phyloP scores from a whole-genome alignment of 2,888 invertebrate species.

The Nemotelus nigrinus region DNA sequence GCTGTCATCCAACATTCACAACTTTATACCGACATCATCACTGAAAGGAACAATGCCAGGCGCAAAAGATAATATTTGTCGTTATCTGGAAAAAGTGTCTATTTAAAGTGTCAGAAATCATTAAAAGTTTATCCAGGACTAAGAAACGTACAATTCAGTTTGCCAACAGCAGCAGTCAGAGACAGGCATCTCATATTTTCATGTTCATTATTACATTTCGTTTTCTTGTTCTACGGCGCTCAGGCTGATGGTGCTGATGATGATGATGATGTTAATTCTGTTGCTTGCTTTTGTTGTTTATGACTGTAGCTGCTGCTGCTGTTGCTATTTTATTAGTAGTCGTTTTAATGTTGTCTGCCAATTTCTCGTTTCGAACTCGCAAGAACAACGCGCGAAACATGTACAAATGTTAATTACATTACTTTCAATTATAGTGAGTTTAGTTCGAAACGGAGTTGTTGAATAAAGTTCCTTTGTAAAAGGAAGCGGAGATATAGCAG shows the following conservation, averaged over 20 bases:
- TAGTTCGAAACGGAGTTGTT: no score
- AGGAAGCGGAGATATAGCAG: no score
- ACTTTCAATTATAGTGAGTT: slow-evolving; percentile 32
- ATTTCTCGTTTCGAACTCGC: background rate
- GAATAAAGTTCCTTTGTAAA: no score
- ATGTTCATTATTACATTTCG: slow-evolving; percentile 23
- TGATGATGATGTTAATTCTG: background rate
- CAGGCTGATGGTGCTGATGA: background rate
- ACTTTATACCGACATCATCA: no score
- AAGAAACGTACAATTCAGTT: no score
- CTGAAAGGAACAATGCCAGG: background rate
- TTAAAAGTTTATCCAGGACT: slow-evolving; percentile 27
- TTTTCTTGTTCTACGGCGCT: background rate
- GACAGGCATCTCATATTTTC: slow-evolving; percentile 2
- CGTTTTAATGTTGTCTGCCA: background rate
- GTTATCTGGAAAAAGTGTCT: slow-evolving; percentile 26
- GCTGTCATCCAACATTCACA: no score
- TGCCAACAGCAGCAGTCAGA: background rate
- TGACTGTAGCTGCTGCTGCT: background rate
- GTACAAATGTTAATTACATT: slow-evolving; percentile 37
- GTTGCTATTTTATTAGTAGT: background rate
- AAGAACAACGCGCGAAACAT: background rate
- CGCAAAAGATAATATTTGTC: slow-evolving; percentile 11
- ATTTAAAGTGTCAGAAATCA: slow-evolving; percentile 40
- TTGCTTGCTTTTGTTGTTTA: background rate